Percentiles rank a stretch among this genome's conserved stretches.
Conservation (phyloP, 2,888 invertebrate species). For the Polymixis lichenea region DNA sequence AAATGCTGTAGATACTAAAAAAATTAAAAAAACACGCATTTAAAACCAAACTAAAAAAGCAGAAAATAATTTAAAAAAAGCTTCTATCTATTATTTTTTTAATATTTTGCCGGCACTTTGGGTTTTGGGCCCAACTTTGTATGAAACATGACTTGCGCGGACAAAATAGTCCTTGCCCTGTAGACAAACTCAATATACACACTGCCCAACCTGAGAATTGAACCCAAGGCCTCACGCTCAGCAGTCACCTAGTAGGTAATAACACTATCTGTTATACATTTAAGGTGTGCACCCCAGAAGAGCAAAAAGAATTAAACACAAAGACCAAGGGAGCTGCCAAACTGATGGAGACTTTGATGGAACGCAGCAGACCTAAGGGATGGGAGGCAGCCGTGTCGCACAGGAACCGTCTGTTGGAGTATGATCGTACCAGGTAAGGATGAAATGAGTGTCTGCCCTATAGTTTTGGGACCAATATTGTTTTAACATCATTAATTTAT, state of each 20-base stretch:
- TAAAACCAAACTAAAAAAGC: no score
- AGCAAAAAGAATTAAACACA: constrained; percentile 92
- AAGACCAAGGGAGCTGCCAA: constrained; percentile 93
- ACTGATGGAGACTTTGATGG: constrained; percentile 92
- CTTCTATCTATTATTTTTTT: no score
- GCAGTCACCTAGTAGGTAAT: no score
- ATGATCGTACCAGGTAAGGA: constrained; percentile 94
- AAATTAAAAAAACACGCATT: no score
- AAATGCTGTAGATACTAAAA: no score
- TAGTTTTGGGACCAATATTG: no score
- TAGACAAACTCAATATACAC: background rate
- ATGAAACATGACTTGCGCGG: no score
- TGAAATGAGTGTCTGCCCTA: no score
- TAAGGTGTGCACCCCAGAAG: constrained; percentile 93
- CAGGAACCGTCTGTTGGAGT: constrained; percentile 95
- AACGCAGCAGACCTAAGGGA: constrained; percentile 90
- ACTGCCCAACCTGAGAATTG: background rate
- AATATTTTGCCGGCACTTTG: no score
- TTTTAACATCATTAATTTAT: no score
- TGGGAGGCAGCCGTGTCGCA: constrained; percentile 94
- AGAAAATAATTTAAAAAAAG: no score
- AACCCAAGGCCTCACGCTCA: background rate
- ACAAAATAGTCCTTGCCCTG: background rate
- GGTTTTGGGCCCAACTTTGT: no score
- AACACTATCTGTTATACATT: background rate